Evolutionary conservation across 2,113 vertebrate genomes (phyloP), one percentile per base, ranked within the genome.

Genomic region (Entomyzon cyanotis): DNA sequence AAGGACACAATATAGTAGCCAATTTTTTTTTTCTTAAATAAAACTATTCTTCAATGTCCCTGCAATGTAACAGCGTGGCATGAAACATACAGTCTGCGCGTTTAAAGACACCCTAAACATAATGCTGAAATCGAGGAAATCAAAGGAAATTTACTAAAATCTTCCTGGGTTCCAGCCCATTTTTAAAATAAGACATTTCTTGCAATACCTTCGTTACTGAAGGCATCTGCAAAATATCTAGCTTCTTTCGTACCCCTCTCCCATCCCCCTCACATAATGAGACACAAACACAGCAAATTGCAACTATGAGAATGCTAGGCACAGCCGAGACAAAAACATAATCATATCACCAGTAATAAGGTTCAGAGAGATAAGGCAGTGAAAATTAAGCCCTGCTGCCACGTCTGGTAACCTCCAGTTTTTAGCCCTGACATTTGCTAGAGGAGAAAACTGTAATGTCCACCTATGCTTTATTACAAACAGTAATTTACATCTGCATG

Each of bases 401-500:
- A 75, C 11, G 63, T 94, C 93, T 97, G 86, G 59, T 94, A 95
- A 84, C 83, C 86, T 82, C 89, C 79, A 91, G 69, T 90, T 97
- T 96, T 95, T 87, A 94, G 79, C 41, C 50, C 87, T 84, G 73
- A 88, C 97, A 95, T 97, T 97, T 94, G 69, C 67, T 35, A 53
- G 95, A 88, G 95, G 95, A 96, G 92, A 94, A 96, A 92, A 92
- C 62, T 33, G 17, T 81, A 95, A 80, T 94, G 82, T 81, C 92
- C 96, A 97, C 90, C 82, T 95, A 94, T 93, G 94, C 93, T 97
- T 97, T 95, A 97, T 96, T 97, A 87, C 93, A 97, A 97, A 97
- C 93, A 94, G 95, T 97, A 93, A 97, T 96, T 97, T 97, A 97
- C 93, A 87, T 95, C 87, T 95, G 91, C 95, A 94, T 94, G 47